Evolutionary conservation across 2,888 invertebrate genomes (phyloP), one percentile per base, ranked within the genome.

Genomic region (Drosophila tripunctata): DNA sequence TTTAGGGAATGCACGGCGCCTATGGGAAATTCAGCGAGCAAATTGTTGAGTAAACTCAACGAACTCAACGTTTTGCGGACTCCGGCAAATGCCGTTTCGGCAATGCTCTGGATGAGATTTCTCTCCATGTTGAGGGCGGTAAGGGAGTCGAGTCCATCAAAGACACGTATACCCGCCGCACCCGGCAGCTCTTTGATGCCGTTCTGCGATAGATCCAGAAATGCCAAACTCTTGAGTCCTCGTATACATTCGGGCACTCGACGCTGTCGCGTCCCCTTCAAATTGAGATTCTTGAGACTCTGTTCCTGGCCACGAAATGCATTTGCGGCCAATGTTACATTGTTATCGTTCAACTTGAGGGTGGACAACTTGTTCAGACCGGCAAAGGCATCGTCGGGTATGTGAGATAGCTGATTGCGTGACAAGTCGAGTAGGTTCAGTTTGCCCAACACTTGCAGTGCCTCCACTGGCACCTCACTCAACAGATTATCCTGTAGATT

Each of bases 151-250:
- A 98, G 92, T 17, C 95, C 95, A 78, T 96, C 95, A 86, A 96
- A 96, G 2, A 94, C 94, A 44, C 92, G 93, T 12, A 92, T 93
- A 8, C 94, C 95, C 27, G 93, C 94, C 0, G 93, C 92, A 0
- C 96, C 95, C 0, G 96, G 96, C 58, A 97, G 91, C 90, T 96
- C 96, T 75, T 95, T 93, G 41, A 98, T 94, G 79, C 96, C 95
- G 89, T 98, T 98, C 91, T 97, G 96, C 1, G 97, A 97, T 58
- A 98, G 92, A 92, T 98, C 98, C 58, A 98, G 92, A 89, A 97
- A 98, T 0, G 97, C 97, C 71, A 98, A 92, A 44, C 95, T 95
- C 64, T 93, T 94, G 27, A 98, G 92, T 4, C 96, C 96, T 67
- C 94, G 92, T 15, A 97, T 94, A 43, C 96, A 95, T 75, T 94